phyloP scores from a whole-genome alignment of 2,113 vertebrate species.

The Charina bottae region DNA sequence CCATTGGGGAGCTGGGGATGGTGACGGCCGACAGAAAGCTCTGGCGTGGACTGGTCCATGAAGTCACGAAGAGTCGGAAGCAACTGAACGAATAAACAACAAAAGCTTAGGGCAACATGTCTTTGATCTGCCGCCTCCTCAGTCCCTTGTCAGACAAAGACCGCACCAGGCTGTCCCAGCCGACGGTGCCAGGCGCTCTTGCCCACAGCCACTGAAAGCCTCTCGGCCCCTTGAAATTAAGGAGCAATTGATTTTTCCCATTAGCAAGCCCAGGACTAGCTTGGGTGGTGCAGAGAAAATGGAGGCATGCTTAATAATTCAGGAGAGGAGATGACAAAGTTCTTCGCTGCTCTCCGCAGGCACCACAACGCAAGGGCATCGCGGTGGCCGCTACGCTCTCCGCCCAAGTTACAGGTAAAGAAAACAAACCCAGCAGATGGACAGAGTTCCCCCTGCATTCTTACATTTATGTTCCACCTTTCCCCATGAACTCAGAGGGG shows the following conservation, averaged over 20 bases:
- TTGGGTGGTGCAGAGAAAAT: constrained; percentile 59
- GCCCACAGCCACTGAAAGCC: constrained; percentile 39
- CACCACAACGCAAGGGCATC: neutral
- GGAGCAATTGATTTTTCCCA: constrained; percentile 73
- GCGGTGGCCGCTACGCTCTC: neutral
- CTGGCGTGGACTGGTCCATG: too few species aligned
- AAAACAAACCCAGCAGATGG: too few species aligned
- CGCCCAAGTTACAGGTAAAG: neutral
- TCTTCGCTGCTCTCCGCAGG: neutral
- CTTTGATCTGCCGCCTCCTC: neutral
- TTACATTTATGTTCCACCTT: neutral
- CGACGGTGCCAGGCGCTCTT: neutral
- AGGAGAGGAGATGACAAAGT: constrained; percentile 62
- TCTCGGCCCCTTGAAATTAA: constrained; percentile 61
- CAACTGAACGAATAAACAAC: too few species aligned
- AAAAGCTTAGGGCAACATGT: neutral
- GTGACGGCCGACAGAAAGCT: too few species aligned
- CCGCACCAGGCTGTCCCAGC: neutral
- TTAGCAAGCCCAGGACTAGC: constrained; percentile 61
- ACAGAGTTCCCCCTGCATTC: neutral
- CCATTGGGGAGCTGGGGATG: too few species aligned
- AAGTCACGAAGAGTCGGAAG: too few species aligned
- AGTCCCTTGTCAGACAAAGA: neutral
- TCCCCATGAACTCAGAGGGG: neutral
- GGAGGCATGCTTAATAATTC: constrained; percentile 74